Evolutionary conservation across 2,113 vertebrate species (phyloP).

Genomic region (Trochalopteron elliotii): DNA sequence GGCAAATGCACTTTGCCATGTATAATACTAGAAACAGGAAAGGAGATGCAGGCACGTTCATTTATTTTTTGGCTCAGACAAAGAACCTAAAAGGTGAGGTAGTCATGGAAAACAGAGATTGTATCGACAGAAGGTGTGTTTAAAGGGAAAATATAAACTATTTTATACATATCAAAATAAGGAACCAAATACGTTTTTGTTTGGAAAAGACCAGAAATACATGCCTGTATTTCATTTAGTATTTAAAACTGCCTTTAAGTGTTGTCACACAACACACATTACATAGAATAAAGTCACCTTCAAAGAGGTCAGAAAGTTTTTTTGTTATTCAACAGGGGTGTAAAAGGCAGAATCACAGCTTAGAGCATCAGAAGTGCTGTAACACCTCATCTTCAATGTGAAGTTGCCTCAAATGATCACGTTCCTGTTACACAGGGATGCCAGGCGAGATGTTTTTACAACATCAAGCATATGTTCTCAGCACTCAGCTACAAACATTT

Average conservation of each 20-base stretch:
- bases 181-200: not conserved
- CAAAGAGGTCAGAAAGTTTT: constrained; percentile 19
- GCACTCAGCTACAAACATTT: not conserved
- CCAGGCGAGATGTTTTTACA: not conserved
- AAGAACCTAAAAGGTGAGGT: not conserved
- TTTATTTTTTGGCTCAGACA: not conserved
- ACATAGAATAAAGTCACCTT: not conserved
- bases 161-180: not conserved
- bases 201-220: not conserved
- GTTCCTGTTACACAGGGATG: not conserved
- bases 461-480: not conserved
- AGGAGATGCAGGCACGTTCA: not conserved
- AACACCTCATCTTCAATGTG: constrained; percentile 9
- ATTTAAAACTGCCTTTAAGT: not conserved
- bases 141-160: not conserved
- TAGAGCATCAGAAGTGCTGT: not conserved
- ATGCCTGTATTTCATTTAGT: not conserved
- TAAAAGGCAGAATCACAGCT: not conserved
- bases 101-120: not conserved
- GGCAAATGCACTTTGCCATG: not conserved
- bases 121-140: not conserved
- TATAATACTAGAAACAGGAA: not conserved
- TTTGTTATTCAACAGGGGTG: not conserved
- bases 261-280: not conserved
- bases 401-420: not conserved